These are phyloP conservation scores for Hartigia nigra DNA, from an alignment of 2,888 invertebrate genomes.

Conservation along the genomic window DNA sequence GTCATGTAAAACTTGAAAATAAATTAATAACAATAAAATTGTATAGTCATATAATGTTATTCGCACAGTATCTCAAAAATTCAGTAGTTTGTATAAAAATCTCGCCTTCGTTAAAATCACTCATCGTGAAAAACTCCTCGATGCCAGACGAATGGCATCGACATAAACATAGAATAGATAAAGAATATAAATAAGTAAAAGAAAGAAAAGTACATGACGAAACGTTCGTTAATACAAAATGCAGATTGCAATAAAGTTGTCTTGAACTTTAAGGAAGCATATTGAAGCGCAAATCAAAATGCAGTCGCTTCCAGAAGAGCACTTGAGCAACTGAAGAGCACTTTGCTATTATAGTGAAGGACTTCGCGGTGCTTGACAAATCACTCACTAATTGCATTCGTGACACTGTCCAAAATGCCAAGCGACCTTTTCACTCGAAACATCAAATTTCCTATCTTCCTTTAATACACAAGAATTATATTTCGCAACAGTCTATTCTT, in stretches of 20 bases:
- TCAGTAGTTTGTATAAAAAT: background rate
- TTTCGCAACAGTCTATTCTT: background rate
- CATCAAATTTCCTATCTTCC: slow-evolving; percentile 8
- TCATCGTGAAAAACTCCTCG: background rate
- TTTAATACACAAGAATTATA: background rate
- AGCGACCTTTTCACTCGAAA: slow-evolving; percentile 49
- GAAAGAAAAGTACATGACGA: background rate
- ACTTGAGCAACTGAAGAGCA: slow-evolving; percentile 53
- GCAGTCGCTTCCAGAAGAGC: slow-evolving; percentile 58
- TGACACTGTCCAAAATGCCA: slow-evolving; percentile 62
- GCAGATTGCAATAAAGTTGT: slow-evolving; percentile 33
- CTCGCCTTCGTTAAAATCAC: background rate
- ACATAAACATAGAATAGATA: background rate
- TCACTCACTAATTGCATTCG: slow-evolving; percentile 66
- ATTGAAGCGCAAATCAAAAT: slow-evolving; percentile 61
- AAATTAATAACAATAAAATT: background rate
- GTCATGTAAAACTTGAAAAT: background rate
- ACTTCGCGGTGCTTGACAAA: slow-evolving; percentile 59
- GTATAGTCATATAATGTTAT: background rate
- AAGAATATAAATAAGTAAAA: background rate
- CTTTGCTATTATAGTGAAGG: slow-evolving; percentile 54
- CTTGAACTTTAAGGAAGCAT: slow-evolving; percentile 50
- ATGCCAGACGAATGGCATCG: background rate
- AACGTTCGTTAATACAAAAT: slow-evolving; percentile 7
- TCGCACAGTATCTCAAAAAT: background rate